Evolutionary conservation across 92 coral and sea anemone species (phyloP), one percentile per base, ranked within the genome.

Genomic region (Bergia sp.): DNA sequence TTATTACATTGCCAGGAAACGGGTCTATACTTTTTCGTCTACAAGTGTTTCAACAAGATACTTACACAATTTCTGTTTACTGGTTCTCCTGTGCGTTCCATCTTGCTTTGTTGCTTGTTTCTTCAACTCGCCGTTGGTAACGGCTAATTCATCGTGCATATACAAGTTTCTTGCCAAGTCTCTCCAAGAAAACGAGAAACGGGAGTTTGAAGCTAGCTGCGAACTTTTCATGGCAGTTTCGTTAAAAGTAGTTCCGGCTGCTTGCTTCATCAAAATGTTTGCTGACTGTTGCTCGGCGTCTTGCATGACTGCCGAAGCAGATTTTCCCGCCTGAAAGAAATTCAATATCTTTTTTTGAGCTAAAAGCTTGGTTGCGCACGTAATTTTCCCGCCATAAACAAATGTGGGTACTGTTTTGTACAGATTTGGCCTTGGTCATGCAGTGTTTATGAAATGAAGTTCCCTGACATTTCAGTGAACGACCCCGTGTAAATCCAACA

Each of bases 181-280:
- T 71, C 87, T 44, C 87, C 87, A 84, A 47, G 87, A 69, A 49
- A 84, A 84, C 36, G 87, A 84, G 66, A 84, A 84, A 6, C 79
- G 78, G 11, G 87, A 45, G 42, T 72, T 84, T 29, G 79, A 43
- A 13, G 50, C 11, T 5, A 39, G 8, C 43, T 69, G 87, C 15
- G 64, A 45, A 20, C 58, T 84, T 71, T 84, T 84, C 87, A 84
- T 84, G 44, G 66, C 66, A 45, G 78, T 29, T 69, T 84, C 87
- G 6, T 44, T 84, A 18, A 11, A 7, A 44, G 65, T 72, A 16
- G 87, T 82, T 15, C 86, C 76, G 39, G 86, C 76, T 11, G 86
- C 47, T 49, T 69, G 87, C 87, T 72, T 84, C 57, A 73, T 84
- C 87, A 44, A 29, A 44, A 47, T 5, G 77, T 73, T 71, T 23